Evolutionary conservation across 2,888 invertebrate genomes (phyloP).

Genomic region (Coenonympha arcania): DNA sequence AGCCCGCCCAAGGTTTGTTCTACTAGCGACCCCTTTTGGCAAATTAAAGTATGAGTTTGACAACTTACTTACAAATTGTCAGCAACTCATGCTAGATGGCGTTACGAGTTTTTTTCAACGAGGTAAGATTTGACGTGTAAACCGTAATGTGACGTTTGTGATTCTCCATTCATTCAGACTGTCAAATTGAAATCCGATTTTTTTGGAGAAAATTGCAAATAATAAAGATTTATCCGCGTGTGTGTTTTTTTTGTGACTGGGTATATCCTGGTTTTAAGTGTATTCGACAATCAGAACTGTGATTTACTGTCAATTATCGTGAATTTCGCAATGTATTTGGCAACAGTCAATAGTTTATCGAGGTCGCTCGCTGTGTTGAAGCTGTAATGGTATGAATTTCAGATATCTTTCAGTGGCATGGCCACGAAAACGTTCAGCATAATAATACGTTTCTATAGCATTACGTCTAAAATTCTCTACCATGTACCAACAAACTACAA

Average conservation of each 20-base stretch:
- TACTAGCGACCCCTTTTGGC: background rate
- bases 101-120: constrained; percentile 21
- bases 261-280: constrained; percentile 24
- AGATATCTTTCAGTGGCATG: background rate
- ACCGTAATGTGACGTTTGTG: constrained; percentile 5
- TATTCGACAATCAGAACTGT: constrained; percentile 20
- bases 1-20: no score
- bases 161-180: constrained; percentile 3
- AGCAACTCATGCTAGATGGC: constrained; percentile 42
- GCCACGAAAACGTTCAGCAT: background rate
- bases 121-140: constrained; percentile 18
- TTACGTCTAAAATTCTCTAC: constrained; percentile 22
- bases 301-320: constrained; percentile 19
- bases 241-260: constrained; percentile 29
- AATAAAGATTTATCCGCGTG: constrained; percentile 9
- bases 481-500: constrained; percentile 1
- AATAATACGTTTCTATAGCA: background rate
- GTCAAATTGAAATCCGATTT: constrained; percentile 21
- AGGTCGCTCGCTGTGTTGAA: constrained; percentile 39
- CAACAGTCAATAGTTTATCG: constrained; percentile 26
- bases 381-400: constrained; percentile 40
- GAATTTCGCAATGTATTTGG: constrained; percentile 27
- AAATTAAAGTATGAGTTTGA: background rate
- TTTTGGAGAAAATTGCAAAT: constrained; percentile 19
- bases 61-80: background rate